These are phyloP conservation scores for Climacteris rufus DNA, from an alignment of 2,113 vertebrate species.

Conservation along the genomic window DNA sequence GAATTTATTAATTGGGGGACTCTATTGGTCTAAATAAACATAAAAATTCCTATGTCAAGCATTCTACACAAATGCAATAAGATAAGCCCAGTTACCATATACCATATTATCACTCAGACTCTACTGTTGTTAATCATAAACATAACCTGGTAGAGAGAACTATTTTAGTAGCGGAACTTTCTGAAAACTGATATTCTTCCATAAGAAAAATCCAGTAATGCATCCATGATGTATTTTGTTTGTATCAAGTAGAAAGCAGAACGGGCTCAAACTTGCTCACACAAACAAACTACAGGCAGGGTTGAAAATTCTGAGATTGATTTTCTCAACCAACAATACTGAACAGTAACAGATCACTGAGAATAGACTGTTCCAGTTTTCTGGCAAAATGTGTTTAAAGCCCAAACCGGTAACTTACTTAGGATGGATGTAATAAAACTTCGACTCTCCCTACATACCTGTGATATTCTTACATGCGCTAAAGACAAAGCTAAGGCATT, in stretches of 20 bases:
- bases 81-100: neutral
- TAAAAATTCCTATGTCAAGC: neutral
- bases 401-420: neutral
- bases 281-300: neutral
- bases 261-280: neutral
- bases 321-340: neutral
- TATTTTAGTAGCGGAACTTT: neutral
- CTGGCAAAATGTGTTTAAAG: neutral
- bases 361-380: neutral
- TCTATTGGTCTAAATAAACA: neutral
- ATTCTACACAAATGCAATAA: neutral
- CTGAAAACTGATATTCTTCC: neutral
- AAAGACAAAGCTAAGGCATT: neutral
- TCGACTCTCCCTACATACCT: neutral
- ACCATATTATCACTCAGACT: neutral
- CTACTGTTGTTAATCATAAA: neutral
- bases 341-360: neutral
- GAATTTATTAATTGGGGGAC: neutral
- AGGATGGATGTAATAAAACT: neutral
- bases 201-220: neutral
- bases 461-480: neutral
- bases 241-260: neutral
- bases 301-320: neutral
- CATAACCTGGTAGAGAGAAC: neutral
- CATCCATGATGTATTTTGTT: neutral